Base-by-base conservation (phyloP, 2,888 invertebrate species). In the Hyposoter dolosus region DNA sequence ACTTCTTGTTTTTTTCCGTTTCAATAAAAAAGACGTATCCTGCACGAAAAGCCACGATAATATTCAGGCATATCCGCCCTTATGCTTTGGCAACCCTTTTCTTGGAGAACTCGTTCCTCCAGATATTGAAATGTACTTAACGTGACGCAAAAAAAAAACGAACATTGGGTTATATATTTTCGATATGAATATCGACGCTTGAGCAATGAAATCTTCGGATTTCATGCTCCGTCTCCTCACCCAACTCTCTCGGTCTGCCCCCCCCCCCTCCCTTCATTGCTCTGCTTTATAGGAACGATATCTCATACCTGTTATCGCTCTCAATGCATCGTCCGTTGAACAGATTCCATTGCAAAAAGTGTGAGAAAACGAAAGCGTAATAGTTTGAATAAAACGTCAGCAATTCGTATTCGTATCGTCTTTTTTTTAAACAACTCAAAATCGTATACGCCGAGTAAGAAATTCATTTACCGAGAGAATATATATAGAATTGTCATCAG, bases 81-180 rank as follows among this genome's bases (percentile, higher is more conserved):
- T 50, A 35, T 60, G 23, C 28, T 32, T 17, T 32, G 6, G 7
- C n/a, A 23, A 32, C 6, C 68, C 32, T 65, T 74, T 60, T 60
- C 40, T 79, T 47, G 28, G 76, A 82, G 82, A 87, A 72, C 69
- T 50, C 75, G 45, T 78, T 75, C 85, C 79, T 81, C 86, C 83
- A 87, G 89, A 91, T 92, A 91, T 92, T 92, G 92, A 92, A 92
- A 92, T 91, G 89, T 91, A 91, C 89, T 91, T 91, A 91, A 83
- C 88, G 89, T 69, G 7, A 74, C 80, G 66, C 68, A 69, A 82
- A 81, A 83, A 76, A 28, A 75, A 60, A 35, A 56, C 50, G 72
- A 77, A 76, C 56, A 72, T 60, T 43, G 23, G 69, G 28, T 80
- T 83, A 72, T 80, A 77, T 81, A 83, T 83, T 81, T 65, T 60